Evolutionary conservation across 2,888 invertebrate species (phyloP), one percentile per base, ranked within the genome.

Genomic region (Athalia circularis): DNA sequence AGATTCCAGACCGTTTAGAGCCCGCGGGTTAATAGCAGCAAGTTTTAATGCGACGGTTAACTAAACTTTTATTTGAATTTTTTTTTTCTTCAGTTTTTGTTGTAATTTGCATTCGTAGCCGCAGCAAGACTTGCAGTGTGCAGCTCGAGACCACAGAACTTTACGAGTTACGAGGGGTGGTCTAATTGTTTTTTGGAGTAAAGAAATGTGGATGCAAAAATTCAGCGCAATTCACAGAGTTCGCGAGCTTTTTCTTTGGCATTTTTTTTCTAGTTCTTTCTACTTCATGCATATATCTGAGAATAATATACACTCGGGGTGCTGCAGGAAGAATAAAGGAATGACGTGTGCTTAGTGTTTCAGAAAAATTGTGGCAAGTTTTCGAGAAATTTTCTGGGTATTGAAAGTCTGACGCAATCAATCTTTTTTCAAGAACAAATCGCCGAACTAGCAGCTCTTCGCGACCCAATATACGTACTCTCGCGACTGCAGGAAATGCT

Each of bases 371-470:
- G 7, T 48, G 15, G 15, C 29, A 13, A 47, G 59, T 72, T 72
- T 70, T 7, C 57, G 52, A 43, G 54, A 52, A 3, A 57, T 72
- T 47, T 59, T n/a, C 57, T 45, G 45, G 45, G 59, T 45, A 72
- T 72, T 59, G 59, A 8, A 5, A 72, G 47, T 59, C 57, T 47
- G 59, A 72, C 59, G 13, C 15, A 59, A 75, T 75, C 75, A 75
- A 75, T 75, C 75, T 75, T 75, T 52, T 15, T 75, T 62, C 13
- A 11, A 29, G 29, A 50, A 50, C 7, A 62, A 61, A 62, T 50
- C 62, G 61, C 43, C 3, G 62, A 62, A 50, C 45, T 47, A 43
- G 11, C 13, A 4, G 62, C 65, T 62, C 9, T 64, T n/a, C 47
- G 29, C 15, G 62, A 62, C 48, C 50, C 7, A 50, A 48, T 45